Conservation (phyloP, 1,140 invertebrate genomes). For the Conopomorpha cramerella region DNA sequence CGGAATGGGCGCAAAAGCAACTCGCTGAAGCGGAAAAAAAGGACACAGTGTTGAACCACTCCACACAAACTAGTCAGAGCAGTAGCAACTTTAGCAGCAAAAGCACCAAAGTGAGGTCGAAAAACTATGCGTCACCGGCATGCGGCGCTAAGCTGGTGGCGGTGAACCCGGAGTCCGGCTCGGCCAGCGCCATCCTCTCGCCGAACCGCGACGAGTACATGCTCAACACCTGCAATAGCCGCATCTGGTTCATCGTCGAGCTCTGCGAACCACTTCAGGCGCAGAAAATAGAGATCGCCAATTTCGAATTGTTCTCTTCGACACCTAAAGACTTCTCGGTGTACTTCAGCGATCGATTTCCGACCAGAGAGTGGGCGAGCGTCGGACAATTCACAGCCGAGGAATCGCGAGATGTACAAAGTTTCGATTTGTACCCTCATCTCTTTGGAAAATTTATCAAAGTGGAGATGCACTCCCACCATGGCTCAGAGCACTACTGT, state of each 20-base stretch:
- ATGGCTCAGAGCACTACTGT: slow-evolving; percentile 96
- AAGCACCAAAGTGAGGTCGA: slow-evolving; percentile 72
- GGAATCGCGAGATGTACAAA: slow-evolving; percentile 87
- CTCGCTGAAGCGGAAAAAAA: slow-evolving; percentile 84
- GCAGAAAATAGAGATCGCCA: slow-evolving; percentile 92
- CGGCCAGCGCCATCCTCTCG: slow-evolving; percentile 82
- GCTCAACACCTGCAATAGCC: slow-evolving; percentile 91
- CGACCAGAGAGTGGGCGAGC: slow-evolving; percentile 88
- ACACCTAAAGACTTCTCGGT: slow-evolving; percentile 89
- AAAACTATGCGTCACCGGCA: slow-evolving; percentile 93
- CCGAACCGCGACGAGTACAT: slow-evolving; percentile 95
- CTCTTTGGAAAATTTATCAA: slow-evolving; percentile 94
- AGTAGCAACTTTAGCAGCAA: slow-evolving; percentile 56
- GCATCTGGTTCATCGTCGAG: slow-evolving; percentile 96
- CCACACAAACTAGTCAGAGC: slow-evolving; percentile 58
- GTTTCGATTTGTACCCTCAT: slow-evolving; percentile 77
- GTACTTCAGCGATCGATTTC: slow-evolving; percentile 88
- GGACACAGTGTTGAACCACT: slow-evolving; percentile 59
- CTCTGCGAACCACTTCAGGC: slow-evolving; percentile 96
- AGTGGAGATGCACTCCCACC: slow-evolving; percentile 89
- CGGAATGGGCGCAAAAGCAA: slow-evolving; percentile 91
- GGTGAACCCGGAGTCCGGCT: slow-evolving; percentile 88
- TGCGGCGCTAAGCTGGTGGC: slow-evolving; percentile 97
- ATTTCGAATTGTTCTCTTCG: slow-evolving; percentile 98
- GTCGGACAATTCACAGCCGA: slow-evolving; percentile 87